Evolutionary conservation across 2,888 invertebrate genomes (phyloP), one percentile per base, ranked within the genome.

Genomic region (Platycheirus albimanus): DNA sequence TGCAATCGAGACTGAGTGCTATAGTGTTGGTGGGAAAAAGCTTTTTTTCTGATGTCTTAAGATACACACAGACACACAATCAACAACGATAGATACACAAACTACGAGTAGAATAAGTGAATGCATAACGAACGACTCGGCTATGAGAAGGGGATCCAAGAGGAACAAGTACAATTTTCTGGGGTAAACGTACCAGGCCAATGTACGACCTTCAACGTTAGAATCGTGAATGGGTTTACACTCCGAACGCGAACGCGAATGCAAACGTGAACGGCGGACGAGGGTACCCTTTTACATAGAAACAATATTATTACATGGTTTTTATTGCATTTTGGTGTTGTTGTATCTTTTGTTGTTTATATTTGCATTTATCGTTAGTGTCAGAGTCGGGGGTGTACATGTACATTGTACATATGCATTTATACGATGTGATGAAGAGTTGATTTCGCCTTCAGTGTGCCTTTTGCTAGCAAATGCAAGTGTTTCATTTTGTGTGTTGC

Each of bases 161-260:
- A 11, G 17, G 10, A 52, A 56, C 51, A 70, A 33, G 52, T 63
- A 76, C 72, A 54, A 74, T 80, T 87, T 86, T 86, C 86, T 87
- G 85, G 87, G 88, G 87, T 87, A 87, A 88, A 88, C 85, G 88
- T 86, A 87, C 86, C 86, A 84, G 88, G 87, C 87, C 87, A 88
- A 87, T 88, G 88, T 80, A 87, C 88, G 88, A 88, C 88, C 89
- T 89, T 89, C 88, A 87, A 87, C 85, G 86, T 84, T 77, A 80
- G 69, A 79, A 75, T 78, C 77, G 83, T 71, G 77, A 77, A 77
- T 81, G 77, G 81, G 66, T 67, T 67, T 81, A 71, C 61, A 76
- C 66, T 61, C 43, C n/a, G n/a, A n/a, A n/a, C n/a, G n/a, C n/a
- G n/a, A n/a, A n/a, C n/a, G n/a, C n/a, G n/a, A n/a, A n/a, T n/a